Percentiles rank a stretch among this genome's conserved stretches.
phyloP scores from a whole-genome alignment of 2,797 vertebrate genomes.

The Atherinosoma microstoma region DNA sequence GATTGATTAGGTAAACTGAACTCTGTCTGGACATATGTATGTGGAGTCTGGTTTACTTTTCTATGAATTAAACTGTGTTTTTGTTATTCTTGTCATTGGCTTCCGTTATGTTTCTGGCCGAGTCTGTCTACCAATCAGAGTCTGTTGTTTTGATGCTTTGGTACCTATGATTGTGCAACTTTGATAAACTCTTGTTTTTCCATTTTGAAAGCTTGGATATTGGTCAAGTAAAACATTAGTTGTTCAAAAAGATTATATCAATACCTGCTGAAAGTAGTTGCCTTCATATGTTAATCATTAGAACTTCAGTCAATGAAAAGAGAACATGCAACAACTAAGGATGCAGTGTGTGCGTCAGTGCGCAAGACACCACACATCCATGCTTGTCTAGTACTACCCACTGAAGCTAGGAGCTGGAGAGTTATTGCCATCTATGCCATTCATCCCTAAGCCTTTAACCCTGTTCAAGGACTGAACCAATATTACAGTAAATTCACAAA shows the following conservation, averaged over 20 bases:
- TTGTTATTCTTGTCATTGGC: background rate
- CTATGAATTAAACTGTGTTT: background rate
- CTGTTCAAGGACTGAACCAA: slow-evolving; percentile 8
- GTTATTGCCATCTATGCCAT: slow-evolving; percentile 18
- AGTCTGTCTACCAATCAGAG: background rate
- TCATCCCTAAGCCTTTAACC: slow-evolving; percentile 31
- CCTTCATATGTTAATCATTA: slow-evolving; percentile 1
- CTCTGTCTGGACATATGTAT: background rate
- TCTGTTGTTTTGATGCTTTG: background rate
- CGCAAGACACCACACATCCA: background rate
- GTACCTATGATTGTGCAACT: background rate
- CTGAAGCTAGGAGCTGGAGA: background rate
- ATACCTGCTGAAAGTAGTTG: background rate
- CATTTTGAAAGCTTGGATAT: background rate
- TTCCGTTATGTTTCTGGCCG: background rate
- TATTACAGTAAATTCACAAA: slow-evolving; percentile 32
- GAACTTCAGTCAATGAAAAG: background rate
- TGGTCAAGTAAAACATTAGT: background rate
- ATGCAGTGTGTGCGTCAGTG: background rate
- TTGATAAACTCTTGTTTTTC: background rate
- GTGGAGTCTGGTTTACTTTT: background rate
- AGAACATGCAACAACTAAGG: background rate
- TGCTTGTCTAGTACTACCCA: background rate
- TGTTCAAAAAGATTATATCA: background rate
- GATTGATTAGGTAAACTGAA: background rate